Base-by-base conservation (phyloP, 2,888 invertebrate species). In the Andrena hattorfiana region DNA sequence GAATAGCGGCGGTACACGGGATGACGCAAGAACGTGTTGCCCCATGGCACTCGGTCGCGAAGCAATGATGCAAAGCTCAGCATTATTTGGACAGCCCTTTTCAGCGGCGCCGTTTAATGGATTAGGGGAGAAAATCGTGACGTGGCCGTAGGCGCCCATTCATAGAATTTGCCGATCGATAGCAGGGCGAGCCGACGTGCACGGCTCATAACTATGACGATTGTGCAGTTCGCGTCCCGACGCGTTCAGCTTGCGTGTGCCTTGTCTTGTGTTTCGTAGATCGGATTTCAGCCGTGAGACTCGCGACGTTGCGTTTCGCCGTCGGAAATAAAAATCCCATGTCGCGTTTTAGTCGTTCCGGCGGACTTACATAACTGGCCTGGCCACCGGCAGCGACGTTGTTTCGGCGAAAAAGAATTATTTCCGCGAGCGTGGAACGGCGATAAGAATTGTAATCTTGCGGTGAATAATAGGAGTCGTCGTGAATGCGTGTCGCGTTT, bases 121-220 rank as follows among this genome's bases (percentile, higher is more conserved):
- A 78, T 71, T 70, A 54, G 59, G 81, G 72, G 62, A 59, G 70
- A 73, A 84, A 79, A 73, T 74, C 73, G 73, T 66, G 32, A 62
- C 59, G 68, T n/a, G 35, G 51, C 32, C 7, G 67, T 70, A 64
- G 83, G 35, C 63, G 28, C 23, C 6, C 23, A 62, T 71, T 63
- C 63, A 54, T 70, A 77, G 70, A 67, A 67, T 67, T 74, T 28
- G 51, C 42, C 79, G 84, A 84, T 84, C 84, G 77, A 84, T 83
- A 84, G 32, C 78, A 68, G 82, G 30, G 62, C 49, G 30, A 28
- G 51, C 74, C 51, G 35, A 23, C n/a, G 7, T 42, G 60, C 23
- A 26, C 74, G 7, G 42, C 59, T 76, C 72, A 66, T 70, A 76
- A 67, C 70, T 67, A 77, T 23, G 30, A 32, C 64, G 63, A 70